These are phyloP conservation scores for Microchirus variegatus DNA, from an alignment of 2,797 vertebrate genomes.

Conservation along the genomic window DNA sequence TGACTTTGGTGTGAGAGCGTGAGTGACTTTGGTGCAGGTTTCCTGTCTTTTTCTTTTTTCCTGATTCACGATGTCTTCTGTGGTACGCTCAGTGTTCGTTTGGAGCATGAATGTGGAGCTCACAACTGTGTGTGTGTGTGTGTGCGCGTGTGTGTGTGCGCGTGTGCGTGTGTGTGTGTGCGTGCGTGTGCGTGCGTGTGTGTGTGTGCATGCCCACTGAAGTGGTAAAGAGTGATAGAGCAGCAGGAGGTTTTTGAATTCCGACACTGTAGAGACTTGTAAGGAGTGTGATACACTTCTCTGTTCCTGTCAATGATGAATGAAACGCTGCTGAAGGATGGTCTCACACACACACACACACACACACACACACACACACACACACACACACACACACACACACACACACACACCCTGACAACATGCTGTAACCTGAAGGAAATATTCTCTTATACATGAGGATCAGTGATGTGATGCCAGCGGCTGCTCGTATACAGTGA, in stretches of 20 bases:
- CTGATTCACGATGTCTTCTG: too few species aligned
- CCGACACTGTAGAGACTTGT: conserved; percentile 69
- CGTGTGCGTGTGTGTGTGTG: too few species aligned
- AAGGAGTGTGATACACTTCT: conserved; percentile 46
- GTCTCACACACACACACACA: conserved; percentile 10
- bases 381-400: neutral
- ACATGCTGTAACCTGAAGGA: conserved; percentile 57
- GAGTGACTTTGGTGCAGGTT: too few species aligned
- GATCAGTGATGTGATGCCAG: conserved; percentile 20
- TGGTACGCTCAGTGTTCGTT: too few species aligned
- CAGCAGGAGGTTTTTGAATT: conserved; percentile 45
- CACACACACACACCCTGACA: conserved; percentile 1
- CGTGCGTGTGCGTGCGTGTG: neutral
- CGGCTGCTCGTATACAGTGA: neutral
- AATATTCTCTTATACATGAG: conserved; percentile 33
- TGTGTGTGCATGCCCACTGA: conserved; percentile 7
- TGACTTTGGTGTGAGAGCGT: too few species aligned
- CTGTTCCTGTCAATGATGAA: conserved; percentile 53
- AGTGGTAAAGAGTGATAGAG: neutral
- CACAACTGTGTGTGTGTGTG: too few species aligned
- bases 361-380: conserved; percentile 14
- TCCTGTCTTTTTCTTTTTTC: too few species aligned
- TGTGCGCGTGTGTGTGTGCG: too few species aligned
- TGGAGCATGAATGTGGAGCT: neutral
- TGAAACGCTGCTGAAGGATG: conserved; percentile 56